A percentile compares a stretch with the other conserved stretches of the same genome.
Conservation (phyloP, 2,888 invertebrate species). For the Chymomyza procnemis region DNA sequence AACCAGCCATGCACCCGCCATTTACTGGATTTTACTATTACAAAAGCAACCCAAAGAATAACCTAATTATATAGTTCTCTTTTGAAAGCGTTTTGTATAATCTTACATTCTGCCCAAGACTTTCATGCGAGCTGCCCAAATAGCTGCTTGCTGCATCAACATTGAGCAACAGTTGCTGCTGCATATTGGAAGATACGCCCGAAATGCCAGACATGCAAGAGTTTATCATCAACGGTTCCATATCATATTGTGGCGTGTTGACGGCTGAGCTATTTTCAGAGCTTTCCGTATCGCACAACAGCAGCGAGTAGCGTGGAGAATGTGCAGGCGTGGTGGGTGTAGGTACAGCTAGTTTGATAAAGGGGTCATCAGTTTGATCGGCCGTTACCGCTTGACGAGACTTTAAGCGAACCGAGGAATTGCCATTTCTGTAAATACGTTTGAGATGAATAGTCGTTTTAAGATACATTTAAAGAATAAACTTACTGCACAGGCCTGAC, state of each 20-base stretch:
- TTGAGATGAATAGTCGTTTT: constrained; percentile 11
- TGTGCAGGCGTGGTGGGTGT: constrained; percentile 78
- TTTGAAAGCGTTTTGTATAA: neutral
- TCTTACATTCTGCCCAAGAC: constrained; percentile 73
- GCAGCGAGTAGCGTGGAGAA: constrained; percentile 78
- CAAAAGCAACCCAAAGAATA: no score
- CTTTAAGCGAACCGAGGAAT: constrained; percentile 24
- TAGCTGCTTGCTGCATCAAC: constrained; percentile 66
- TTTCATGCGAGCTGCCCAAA: constrained; percentile 75
- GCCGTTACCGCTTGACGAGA: constrained; percentile 31
- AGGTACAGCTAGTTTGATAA: constrained; percentile 68
- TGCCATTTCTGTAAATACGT: constrained; percentile 30
- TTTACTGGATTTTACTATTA: no score
- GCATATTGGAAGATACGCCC: constrained; percentile 65
- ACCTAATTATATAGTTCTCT: no score
- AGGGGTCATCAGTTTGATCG: constrained; percentile 11
- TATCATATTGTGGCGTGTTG: constrained; percentile 78
- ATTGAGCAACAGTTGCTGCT: constrained; percentile 64
- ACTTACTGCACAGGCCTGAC: neutral
- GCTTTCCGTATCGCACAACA: constrained; percentile 77
- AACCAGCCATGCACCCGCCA: no score
- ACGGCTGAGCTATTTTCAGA: constrained; percentile 78
- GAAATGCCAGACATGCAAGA: constrained; percentile 71
- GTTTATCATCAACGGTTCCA: constrained; percentile 75
- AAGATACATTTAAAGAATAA: neutral